These are phyloP conservation scores for Epirrita christyi DNA, from an alignment of 2,888 invertebrate species.

Conservation along the genomic window DNA sequence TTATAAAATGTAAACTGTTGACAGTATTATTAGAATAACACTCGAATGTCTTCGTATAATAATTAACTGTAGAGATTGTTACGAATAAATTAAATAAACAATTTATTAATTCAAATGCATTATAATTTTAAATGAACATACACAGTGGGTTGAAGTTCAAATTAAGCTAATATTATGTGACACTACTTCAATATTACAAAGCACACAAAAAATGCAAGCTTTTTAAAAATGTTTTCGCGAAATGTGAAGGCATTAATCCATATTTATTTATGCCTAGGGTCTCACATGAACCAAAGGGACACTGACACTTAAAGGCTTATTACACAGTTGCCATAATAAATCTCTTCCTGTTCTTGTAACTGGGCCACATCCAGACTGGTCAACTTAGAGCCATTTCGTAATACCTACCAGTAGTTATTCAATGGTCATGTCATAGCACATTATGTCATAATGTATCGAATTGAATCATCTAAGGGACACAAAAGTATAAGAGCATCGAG, in stretches of 20 bases:
- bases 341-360: conserved; percentile 60
- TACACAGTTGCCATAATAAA: conserved; percentile 45
- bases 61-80: conserved; percentile 1
- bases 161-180: no score
- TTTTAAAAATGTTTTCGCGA: background rate
- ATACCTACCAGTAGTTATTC: conserved; percentile 1
- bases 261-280: background rate
- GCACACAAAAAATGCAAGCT: no score
- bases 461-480: conserved; percentile 1
- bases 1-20: conserved; percentile 8
- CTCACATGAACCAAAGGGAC: conserved; percentile 11
- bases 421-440: background rate
- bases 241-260: background rate
- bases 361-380: conserved; percentile 56
- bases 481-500: background rate
- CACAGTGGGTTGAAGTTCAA: no score
- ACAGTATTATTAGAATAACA: conserved; percentile 9
- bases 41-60: conserved; percentile 6
- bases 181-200: no score
- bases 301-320: conserved; percentile 2
- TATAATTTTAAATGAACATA: background rate
- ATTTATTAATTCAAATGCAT: background rate
- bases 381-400: conserved; percentile 36
- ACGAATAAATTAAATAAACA: background rate
- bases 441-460: background rate